These are phyloP conservation scores for Ceyx cyanopectus DNA, from an alignment of 2,113 vertebrate species.

Conservation along the genomic window DNA sequence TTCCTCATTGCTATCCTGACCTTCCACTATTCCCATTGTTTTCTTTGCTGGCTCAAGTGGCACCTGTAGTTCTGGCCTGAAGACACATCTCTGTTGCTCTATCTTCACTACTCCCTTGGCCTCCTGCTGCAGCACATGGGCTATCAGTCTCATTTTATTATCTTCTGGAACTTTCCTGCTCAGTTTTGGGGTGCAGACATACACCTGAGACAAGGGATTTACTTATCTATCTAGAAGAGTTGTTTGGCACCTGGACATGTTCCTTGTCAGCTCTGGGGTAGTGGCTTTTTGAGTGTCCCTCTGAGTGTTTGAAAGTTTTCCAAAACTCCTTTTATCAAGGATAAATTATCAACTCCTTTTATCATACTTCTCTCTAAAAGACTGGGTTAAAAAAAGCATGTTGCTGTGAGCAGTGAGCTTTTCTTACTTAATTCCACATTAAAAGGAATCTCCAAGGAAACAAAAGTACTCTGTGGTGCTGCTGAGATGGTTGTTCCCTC, in stretches of 20 bases:
- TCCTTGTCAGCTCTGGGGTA: neutral
- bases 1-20: neutral
- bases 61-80: no score
- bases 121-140: neutral
- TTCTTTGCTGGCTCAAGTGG: neutral
- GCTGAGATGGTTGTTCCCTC: conserved; percentile 30
- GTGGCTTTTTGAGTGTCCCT: neutral
- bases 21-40: neutral
- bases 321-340: neutral
- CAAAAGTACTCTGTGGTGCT: conserved; percentile 16
- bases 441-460: conserved; percentile 68
- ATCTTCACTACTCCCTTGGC: neutral
- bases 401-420: neutral
- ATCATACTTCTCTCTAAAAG: neutral
- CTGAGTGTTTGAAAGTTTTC: neutral
- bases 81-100: neutral
- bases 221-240: neutral
- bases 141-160: neutral
- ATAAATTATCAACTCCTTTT: neutral
- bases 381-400: neutral
- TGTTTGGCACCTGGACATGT: neutral
- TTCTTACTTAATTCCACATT: conserved; percentile 43
- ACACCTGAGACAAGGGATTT: neutral
- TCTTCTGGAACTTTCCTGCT: neutral
- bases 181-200: neutral